Evolutionary conservation across 2,113 vertebrate species (phyloP).

Genomic region (Bostrychus sinensis): DNA sequence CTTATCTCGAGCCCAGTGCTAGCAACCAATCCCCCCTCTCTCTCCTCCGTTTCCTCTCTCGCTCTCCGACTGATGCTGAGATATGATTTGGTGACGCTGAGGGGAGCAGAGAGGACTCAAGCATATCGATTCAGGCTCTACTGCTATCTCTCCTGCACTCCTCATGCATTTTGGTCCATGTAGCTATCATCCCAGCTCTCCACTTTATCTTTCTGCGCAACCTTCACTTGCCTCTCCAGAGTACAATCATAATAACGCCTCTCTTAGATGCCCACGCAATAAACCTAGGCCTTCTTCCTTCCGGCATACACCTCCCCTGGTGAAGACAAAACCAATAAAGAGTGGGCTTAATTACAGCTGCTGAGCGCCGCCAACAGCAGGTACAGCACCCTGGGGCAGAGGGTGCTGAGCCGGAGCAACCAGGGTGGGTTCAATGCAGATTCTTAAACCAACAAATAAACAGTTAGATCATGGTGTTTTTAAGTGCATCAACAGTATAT

Average conservation of each 20-base stretch:
- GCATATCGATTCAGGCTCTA: conserved; percentile 49
- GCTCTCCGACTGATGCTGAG: conserved; percentile 41
- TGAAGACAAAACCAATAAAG: conserved; percentile 77
- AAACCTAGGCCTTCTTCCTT: conserved; percentile 66
- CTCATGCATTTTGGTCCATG: conserved; percentile 39
- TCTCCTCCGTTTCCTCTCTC: conserved; percentile 22
- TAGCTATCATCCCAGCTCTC: conserved; percentile 49
- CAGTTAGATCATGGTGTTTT: background rate
- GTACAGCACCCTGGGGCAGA: conserved; percentile 49
- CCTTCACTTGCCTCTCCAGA: conserved; percentile 35
- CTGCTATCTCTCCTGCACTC: conserved; percentile 44
- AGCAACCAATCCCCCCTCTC: conserved; percentile 21
- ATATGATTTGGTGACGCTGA: conserved; percentile 63
- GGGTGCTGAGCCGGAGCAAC: conserved; percentile 48
- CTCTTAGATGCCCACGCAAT: conserved; percentile 68
- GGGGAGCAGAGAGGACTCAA: conserved; percentile 39
- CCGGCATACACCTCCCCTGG: conserved; percentile 63
- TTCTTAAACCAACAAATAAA: conserved; percentile 8
- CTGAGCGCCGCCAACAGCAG: conserved; percentile 56
- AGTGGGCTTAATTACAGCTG: conserved; percentile 72
- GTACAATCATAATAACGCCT: conserved; percentile 67
- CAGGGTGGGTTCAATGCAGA: conserved; percentile 10
- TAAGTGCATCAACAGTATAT: background rate
- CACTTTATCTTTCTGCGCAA: conserved; percentile 36
- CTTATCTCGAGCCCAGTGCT: conserved; percentile 46